Percentiles rank a stretch among this genome's conserved stretches.
These are phyloP conservation scores for Urocolius indicus DNA, from an alignment of 2,113 vertebrate genomes.

Conservation along the genomic window DNA sequence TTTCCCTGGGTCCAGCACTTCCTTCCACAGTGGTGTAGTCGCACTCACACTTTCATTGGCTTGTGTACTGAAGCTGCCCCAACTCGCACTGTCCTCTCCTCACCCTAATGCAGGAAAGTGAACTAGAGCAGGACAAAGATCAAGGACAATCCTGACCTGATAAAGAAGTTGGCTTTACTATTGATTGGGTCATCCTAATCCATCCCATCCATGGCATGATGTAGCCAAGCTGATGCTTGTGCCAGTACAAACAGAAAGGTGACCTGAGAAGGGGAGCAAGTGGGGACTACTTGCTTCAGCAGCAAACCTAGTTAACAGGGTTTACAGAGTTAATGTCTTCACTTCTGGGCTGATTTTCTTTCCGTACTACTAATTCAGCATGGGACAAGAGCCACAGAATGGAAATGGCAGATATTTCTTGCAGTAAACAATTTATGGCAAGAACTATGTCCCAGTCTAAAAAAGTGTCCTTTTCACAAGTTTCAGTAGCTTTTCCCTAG, in stretches of 20 bases:
- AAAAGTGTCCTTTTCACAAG: not conserved
- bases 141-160: not conserved
- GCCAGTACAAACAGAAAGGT: not conserved
- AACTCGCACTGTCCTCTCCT: not conserved
- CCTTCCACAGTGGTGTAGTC: not conserved
- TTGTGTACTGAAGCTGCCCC: not conserved
- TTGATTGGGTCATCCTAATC: not conserved
- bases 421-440: not conserved
- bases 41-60: not conserved
- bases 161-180: not conserved
- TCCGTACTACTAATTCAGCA: not conserved
- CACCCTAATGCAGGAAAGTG: not conserved
- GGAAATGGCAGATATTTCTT: not conserved
- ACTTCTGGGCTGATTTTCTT: not conserved
- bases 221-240: not conserved
- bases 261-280: not conserved
- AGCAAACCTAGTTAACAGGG: not conserved
- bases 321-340: not conserved
- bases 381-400: not conserved
- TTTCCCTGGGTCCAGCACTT: conserved; percentile 10
- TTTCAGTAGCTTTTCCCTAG: not conserved
- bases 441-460: not conserved
- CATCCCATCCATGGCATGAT: not conserved
- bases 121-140: not conserved
- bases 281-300: not conserved